phyloP scores from a whole-genome alignment of 2,797 vertebrate genomes.

The Channallabes apus region DNA sequence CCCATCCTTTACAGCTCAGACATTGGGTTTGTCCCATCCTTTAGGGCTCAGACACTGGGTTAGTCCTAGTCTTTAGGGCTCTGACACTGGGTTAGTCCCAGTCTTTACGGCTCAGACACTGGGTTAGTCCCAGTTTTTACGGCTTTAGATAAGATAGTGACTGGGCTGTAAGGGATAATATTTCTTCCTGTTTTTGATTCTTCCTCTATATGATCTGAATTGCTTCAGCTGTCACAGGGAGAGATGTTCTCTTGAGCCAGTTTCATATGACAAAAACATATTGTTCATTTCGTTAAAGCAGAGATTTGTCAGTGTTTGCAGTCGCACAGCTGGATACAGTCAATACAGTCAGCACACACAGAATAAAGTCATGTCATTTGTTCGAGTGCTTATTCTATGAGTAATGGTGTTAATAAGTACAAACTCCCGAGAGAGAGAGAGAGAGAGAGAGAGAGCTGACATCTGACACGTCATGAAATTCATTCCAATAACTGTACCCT shows the following conservation, averaged over 20 bases:
- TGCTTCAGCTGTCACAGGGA: background rate
- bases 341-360: background rate
- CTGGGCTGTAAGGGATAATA: background rate
- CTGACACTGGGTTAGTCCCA: no score
- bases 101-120: no score
- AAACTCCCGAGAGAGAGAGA: background rate
- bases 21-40: no score
- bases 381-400: background rate
- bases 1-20: no score
- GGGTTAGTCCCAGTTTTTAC: background rate
- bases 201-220: constrained; percentile 1
- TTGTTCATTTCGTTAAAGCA: background rate
- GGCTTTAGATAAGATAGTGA: background rate
- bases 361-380: background rate
- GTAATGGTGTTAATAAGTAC: background rate
- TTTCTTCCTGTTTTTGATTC: background rate
- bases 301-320: background rate
- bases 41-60: no score
- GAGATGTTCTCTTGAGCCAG: background rate
- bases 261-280: background rate
- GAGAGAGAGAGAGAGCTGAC: background rate
- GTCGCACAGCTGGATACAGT: background rate
- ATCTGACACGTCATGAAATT: background rate
- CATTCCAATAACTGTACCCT: background rate
- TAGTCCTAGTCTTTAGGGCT: no score